These are phyloP conservation scores for Leptopilina syphax DNA, from an alignment of 2,888 invertebrate genomes.

Conservation along the genomic window DNA sequence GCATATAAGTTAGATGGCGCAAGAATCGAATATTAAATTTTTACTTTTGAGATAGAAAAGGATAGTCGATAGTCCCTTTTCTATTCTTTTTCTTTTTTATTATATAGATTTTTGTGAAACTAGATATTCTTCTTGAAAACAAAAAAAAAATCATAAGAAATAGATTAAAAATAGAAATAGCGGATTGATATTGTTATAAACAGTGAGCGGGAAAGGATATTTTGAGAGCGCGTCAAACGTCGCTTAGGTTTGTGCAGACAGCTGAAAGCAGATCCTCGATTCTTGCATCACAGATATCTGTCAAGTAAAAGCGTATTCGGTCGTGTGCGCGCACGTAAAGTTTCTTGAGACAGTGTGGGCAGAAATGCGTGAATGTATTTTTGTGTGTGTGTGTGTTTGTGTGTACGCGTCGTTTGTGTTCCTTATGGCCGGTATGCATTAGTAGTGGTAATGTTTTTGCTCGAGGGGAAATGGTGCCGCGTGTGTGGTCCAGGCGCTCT, in stretches of 20 bases:
- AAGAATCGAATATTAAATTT: too few species aligned
- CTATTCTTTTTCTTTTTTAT: too few species aligned
- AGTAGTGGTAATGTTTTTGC: slow-evolving; percentile 74
- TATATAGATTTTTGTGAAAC: too few species aligned
- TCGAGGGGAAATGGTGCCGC: slow-evolving; percentile 74
- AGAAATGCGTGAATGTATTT: slow-evolving; percentile 23
- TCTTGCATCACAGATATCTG: slow-evolving; percentile 39
- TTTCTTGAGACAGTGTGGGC: slow-evolving; percentile 49
- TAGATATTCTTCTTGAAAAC: too few species aligned
- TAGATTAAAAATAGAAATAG: neutral
- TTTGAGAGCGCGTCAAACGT: slow-evolving; percentile 35
- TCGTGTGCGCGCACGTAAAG: slow-evolving; percentile 49
- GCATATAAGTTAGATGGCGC: too few species aligned
- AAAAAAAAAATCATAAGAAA: too few species aligned
- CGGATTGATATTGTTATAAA: slow-evolving; percentile 19
- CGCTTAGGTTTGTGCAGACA: slow-evolving; percentile 25
- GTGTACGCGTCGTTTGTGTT: slow-evolving; percentile 45
- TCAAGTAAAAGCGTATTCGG: slow-evolving; percentile 48
- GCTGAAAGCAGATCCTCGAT: slow-evolving; percentile 39
- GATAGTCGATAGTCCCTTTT: too few species aligned
- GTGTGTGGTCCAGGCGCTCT: slow-evolving; percentile 72
- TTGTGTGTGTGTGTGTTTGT: slow-evolving; percentile 45
- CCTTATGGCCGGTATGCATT: slow-evolving; percentile 48
- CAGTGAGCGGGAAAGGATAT: neutral
- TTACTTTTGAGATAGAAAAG: too few species aligned